These are phyloP conservation scores for Emys orbicularis DNA, from an alignment of 2,797 vertebrate genomes.

Conservation along the genomic window DNA sequence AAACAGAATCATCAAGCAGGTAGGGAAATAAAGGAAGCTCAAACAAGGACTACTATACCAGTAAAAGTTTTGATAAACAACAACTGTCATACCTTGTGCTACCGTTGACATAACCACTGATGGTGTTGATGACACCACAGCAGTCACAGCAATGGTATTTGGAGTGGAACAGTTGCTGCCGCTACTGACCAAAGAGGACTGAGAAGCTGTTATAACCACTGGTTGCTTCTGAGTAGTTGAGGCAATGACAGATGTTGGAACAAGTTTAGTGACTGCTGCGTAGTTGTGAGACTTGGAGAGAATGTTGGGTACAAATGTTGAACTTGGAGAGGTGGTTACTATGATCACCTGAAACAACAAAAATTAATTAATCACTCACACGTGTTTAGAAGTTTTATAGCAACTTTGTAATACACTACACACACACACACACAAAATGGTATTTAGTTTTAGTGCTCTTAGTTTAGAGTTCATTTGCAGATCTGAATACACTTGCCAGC, in stretches of 20 bases:
- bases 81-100: conserved; percentile 85
- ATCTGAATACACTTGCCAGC: background rate
- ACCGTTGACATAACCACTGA: conserved; percentile 96
- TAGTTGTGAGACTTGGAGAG: conserved; percentile 97
- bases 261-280: conserved; percentile 92
- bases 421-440: background rate
- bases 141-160: conserved; percentile 90
- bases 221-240: conserved; percentile 93
- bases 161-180: conserved; percentile 79
- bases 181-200: conserved; percentile 80
- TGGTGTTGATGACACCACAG: conserved; percentile 92
- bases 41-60: background rate
- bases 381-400: background rate
- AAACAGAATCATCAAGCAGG: background rate
- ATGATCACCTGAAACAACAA: conserved; percentile 92
- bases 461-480: background rate
- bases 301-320: conserved; percentile 98
- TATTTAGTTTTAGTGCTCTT: background rate
- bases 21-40: background rate
- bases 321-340: conserved; percentile 98
- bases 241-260: conserved; percentile 90
- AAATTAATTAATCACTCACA: conserved; percentile 36
- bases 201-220: conserved; percentile 90
- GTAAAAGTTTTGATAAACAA: background rate
- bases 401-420: background rate